These are phyloP conservation scores for Aegithalos caudatus DNA, from an alignment of 2,113 vertebrate genomes.

Conservation along the genomic window DNA sequence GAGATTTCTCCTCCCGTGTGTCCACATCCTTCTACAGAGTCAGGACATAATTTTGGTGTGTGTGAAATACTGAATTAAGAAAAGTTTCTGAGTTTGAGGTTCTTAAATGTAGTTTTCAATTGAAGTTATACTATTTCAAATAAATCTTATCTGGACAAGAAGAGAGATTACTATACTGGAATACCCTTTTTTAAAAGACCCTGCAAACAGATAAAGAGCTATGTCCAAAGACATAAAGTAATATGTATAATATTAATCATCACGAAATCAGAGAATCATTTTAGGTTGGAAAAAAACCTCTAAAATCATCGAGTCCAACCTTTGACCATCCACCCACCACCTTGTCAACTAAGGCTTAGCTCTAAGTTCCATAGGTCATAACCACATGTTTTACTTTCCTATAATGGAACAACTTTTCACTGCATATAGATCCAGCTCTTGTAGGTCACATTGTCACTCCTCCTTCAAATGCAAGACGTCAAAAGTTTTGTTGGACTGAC, in stretches of 20 bases:
- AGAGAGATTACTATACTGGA: background rate
- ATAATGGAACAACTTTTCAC: background rate
- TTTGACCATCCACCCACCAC: background rate
- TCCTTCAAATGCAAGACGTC: background rate
- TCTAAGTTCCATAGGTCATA: background rate
- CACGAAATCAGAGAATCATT: background rate
- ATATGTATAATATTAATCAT: background rate
- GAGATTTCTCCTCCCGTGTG: background rate
- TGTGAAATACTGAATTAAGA: background rate
- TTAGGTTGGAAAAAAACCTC: background rate
- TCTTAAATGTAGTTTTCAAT: background rate
- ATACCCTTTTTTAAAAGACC: background rate
- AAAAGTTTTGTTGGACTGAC: background rate
- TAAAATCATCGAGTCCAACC: background rate
- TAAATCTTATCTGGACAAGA: background rate
- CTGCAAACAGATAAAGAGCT: background rate
- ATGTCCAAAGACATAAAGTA: background rate
- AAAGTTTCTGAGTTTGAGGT: background rate
- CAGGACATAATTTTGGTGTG: background rate
- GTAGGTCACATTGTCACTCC: background rate
- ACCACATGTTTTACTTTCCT: background rate
- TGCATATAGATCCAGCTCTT: background rate
- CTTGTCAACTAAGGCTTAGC: background rate
- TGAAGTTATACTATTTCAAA: background rate
- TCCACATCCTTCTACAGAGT: background rate